Conservation (phyloP, 1,140 invertebrate species). For the Berghia stephanieae region DNA sequence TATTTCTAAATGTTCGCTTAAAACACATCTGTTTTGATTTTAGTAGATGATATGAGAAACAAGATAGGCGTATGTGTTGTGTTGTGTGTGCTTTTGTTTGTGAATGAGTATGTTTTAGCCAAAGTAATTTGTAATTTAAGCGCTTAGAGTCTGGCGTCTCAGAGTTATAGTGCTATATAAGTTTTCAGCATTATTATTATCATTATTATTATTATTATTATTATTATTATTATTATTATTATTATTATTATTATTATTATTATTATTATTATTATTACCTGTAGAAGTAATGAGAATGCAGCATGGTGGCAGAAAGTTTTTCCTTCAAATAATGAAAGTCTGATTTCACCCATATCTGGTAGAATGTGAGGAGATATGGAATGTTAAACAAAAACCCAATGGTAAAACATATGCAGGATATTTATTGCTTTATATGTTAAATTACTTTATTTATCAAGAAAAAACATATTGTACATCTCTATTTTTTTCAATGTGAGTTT, state of each 20-base stretch:
- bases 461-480: neutral
- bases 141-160: too few species aligned
- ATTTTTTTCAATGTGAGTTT: neutral
- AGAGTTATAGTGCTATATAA: too few species aligned
- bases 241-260: neutral
- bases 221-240: neutral
- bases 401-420: neutral
- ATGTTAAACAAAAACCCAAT: too few species aligned
- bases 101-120: too few species aligned
- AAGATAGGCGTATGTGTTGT: too few species aligned
- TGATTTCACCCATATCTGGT: conserved; percentile 77
- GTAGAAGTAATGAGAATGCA: conserved; percentile 91
- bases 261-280: conserved; percentile 76
- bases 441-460: neutral
- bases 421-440: too few species aligned
- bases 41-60: too few species aligned
- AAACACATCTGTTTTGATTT: too few species aligned
- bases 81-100: too few species aligned
- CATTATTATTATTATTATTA: neutral
- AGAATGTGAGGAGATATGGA: conserved; percentile 29
- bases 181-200: neutral
- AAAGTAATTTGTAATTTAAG: too few species aligned
- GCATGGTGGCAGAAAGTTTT: conserved; percentile 73
- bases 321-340: conserved; percentile 78
- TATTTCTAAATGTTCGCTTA: too few species aligned